Base-by-base conservation (phyloP, 2,888 invertebrate genomes). In the Temnothorax rugatulus region DNA sequence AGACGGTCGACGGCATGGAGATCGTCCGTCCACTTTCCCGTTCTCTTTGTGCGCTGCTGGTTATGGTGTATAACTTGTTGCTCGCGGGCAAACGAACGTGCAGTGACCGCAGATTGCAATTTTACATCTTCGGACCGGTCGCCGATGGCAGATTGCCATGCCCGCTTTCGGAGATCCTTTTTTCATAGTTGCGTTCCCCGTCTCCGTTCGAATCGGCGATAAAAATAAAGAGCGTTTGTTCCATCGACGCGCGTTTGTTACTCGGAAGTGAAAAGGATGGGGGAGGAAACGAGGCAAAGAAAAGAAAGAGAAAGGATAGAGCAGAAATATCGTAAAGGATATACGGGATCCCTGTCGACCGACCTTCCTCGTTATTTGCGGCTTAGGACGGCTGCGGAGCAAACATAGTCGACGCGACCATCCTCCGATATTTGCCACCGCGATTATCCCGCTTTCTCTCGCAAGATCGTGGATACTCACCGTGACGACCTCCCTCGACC, bases 51-150 rank as follows among this genome's bases (percentile, higher is more conserved):
- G 21, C 81, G 68, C 84, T 63, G 87, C 82, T 77, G 74, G 83
- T 85, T 82, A 85, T 90, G 87, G 90, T 87, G 90, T 85, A 75
- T 90, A 90, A 90, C 90, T 90, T 90, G 90, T 90, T 90, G 90
- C 90, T 79, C 47, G 34, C 90, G 83, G 77, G 57, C 75, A 81
- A 81, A 81, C 79, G 47, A 61, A 81, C 68, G 85, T 69, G 82
- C 71, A 75, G 84, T 54, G 75, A 79, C 59, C 66, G 52, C 79
- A 29, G 52, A 81, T 87, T 75, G 59, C 82, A 66, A 84, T 84
- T 87, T 85, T 83, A 69, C 50, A 88, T 90, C 84, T 77, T 59
- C 29, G 15, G 4, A 11, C 8, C 29, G 57, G 34, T 25, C 29
- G 44, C 3, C 47, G 71, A 47, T 77, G 59, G 79, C 68, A 15